These are phyloP conservation scores for Falcunculus frontatus DNA, from an alignment of 2,113 vertebrate species.

Conservation along the genomic window DNA sequence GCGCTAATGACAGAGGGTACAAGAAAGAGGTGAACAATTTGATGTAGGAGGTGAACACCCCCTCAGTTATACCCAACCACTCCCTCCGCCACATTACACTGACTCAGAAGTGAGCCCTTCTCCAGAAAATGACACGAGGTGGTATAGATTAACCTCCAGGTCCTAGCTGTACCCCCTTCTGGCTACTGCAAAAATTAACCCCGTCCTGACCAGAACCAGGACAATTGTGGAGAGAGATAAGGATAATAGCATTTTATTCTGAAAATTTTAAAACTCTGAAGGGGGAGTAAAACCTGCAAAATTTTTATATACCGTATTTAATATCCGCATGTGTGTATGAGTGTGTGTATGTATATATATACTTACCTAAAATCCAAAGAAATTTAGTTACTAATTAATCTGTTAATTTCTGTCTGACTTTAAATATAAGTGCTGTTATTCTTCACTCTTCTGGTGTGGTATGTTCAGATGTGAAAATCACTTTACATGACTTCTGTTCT, in stretches of 20 bases:
- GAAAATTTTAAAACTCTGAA: background rate
- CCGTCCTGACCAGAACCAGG: background rate
- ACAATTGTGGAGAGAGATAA: background rate
- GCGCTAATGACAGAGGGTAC: background rate
- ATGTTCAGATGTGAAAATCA: conserved; percentile 44
- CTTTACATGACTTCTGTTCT: conserved; percentile 43
- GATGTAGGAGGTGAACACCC: background rate
- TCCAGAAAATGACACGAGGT: background rate
- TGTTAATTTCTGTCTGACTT: conserved; percentile 17
- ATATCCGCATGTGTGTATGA: background rate
- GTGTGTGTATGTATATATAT: background rate
- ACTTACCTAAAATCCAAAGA: conserved; percentile 2
- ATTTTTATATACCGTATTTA: background rate
- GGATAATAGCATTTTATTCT: background rate
- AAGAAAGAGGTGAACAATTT: background rate
- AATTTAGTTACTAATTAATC: background rate
- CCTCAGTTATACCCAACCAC: background rate
- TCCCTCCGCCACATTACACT: background rate
- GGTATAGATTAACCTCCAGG: background rate
- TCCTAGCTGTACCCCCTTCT: background rate
- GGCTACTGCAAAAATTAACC: background rate
- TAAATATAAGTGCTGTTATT: conserved; percentile 34
- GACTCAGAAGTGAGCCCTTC: background rate
- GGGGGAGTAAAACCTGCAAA: background rate
- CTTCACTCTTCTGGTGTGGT: conserved; percentile 51